phyloP scores from a whole-genome alignment of 2,113 vertebrate genomes.

The Pollimyrus isidori region DNA sequence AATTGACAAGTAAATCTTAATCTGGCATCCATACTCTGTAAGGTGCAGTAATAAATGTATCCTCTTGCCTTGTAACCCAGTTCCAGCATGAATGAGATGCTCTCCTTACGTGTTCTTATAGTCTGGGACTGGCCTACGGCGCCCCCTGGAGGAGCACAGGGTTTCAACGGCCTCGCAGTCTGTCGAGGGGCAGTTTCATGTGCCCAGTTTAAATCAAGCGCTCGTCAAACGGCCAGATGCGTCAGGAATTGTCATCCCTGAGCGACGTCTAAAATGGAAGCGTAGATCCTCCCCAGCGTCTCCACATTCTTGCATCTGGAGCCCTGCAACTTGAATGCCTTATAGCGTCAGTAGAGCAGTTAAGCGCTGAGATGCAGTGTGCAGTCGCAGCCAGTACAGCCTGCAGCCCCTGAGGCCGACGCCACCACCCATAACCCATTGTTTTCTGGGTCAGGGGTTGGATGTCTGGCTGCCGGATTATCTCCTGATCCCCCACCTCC shows the following conservation, averaged over 20 bases:
- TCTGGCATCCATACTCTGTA: background rate
- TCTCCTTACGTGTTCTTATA: background rate
- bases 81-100: background rate
- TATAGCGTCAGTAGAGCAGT: background rate
- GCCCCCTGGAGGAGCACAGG: background rate
- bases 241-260: background rate
- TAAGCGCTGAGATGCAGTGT: background rate
- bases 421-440: background rate
- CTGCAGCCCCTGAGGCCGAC: background rate
- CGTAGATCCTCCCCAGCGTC: background rate
- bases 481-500: background rate
- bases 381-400: background rate
- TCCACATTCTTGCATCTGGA: background rate
- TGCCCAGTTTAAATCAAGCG: background rate
- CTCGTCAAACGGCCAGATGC: background rate
- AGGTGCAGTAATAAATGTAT: background rate
- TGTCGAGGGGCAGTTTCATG: background rate
- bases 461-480: background rate
- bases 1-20: background rate
- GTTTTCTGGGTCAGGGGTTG: background rate
- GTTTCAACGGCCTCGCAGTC: background rate
- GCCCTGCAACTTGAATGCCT: background rate
- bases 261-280: background rate
- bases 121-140: background rate
- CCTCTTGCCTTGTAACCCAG: background rate